These are phyloP conservation scores for Phaedon cochleariae DNA, from an alignment of 2,888 invertebrate genomes.

Conservation along the genomic window DNA sequence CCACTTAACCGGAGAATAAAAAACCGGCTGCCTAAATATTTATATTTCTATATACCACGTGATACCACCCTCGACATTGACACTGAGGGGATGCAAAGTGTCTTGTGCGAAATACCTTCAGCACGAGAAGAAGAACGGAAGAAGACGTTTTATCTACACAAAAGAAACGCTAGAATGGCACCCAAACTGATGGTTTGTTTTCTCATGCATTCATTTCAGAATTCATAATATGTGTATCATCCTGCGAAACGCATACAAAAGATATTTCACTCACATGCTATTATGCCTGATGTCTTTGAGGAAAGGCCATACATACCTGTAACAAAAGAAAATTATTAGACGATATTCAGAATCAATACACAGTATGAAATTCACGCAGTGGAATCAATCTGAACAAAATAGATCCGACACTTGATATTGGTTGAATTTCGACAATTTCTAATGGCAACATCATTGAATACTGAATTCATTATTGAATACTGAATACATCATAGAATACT, in stretches of 20 bases:
- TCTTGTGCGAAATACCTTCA: conserved; percentile 20
- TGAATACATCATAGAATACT: too few species aligned
- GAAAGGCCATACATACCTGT: not conserved
- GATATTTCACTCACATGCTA: not conserved
- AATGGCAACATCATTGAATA: too few species aligned
- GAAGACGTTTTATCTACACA: not conserved
- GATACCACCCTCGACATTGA: conserved; percentile 32
- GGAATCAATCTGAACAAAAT: too few species aligned
- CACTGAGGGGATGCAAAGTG: conserved; percentile 21
- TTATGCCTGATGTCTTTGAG: too few species aligned
- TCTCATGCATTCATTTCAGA: not conserved
- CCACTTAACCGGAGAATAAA: conserved; percentile 45
- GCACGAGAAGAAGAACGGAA: conserved; percentile 7
- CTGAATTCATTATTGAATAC: too few species aligned
- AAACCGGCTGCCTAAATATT: conserved; percentile 48
- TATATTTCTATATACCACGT: too few species aligned
- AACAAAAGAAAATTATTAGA: not conserved
- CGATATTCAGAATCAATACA: too few species aligned
- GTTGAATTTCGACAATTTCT: too few species aligned
- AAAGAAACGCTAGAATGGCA: not conserved
- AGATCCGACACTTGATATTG: too few species aligned
- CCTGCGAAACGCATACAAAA: not conserved
- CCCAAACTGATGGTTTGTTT: not conserved
- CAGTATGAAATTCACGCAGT: too few species aligned
- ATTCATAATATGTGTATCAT: not conserved